Base-by-base conservation (phyloP, 2,113 vertebrate genomes). In the Hippocampus barbouri region DNA sequence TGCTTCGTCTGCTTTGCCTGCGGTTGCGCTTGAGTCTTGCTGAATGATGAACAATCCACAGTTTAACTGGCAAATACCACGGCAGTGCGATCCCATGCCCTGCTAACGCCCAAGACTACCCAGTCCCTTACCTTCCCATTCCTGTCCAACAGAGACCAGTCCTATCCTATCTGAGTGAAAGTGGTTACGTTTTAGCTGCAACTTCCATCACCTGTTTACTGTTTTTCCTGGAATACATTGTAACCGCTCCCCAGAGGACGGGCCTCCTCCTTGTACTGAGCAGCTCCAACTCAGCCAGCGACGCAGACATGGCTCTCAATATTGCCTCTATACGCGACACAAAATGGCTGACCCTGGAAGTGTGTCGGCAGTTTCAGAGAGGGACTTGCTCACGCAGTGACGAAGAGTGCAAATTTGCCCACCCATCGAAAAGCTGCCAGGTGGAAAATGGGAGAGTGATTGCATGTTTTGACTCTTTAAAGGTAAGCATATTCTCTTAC, bases 401-500 rank as follows among this genome's bases (percentile, higher is more conserved):
- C 23, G 97, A 99, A 92, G 97, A 99, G 92, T 99, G 97, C 95
- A 99, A 98, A 92, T 99, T 99, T 83, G 97, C 97, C 85, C 97
- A 99, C 80, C 97, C 97, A 60, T 95, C 97, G 23, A 99, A 99
- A 92, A 99, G 97, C 86, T 99, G 97, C 92, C 97, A 98, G 93
- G 97, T 99, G 87, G 97, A 99, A 90, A 99, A 98, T 21, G 97
- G 97, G 83, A 92, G 97, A 87, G 97, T 99, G 75, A 99, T 99
- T 66, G 97, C 97, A 90, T 99, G 97, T 86, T 99, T 99, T 78
- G 97, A 99, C 92, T 99, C 97, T 27, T 92, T 99, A 76, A 99
- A 99, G 97, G 97, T 99, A 94, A 96, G 95, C n/a, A 64, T 20
- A 38, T 25, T 21, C 43, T 41, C 25, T n/a, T 41, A n/a, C 21